These are phyloP conservation scores for Kradibia gibbosae DNA, from an alignment of 1,140 invertebrate species.

Conservation along the genomic window DNA sequence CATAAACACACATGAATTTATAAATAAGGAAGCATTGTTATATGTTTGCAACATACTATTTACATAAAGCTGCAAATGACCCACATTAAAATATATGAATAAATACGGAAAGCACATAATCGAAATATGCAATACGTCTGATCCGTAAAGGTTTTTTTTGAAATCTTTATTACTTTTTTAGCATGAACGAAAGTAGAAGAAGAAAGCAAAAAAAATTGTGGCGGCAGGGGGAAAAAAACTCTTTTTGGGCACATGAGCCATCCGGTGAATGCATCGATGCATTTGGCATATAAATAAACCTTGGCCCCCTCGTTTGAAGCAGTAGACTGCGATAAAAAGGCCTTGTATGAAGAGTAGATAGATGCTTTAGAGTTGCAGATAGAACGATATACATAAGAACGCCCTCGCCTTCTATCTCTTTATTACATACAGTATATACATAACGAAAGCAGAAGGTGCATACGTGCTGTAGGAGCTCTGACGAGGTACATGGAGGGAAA, in stretches of 20 bases:
- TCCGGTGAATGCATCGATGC: constrained; percentile 55
- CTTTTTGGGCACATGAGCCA: constrained; percentile 43
- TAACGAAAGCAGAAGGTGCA: neutral
- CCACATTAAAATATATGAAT: neutral
- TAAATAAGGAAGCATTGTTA: too few species aligned
- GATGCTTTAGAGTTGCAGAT: neutral
- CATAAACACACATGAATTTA: too few species aligned
- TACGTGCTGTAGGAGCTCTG: neutral
- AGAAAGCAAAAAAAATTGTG: neutral
- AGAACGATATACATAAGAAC: neutral
- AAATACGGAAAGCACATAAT: neutral
- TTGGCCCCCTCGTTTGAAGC: constrained; percentile 20
- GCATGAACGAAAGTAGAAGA: neutral
- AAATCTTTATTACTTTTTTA: constrained; percentile 33
- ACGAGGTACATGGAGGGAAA: neutral
- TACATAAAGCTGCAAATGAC: too few species aligned
- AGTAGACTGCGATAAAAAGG: constrained; percentile 6
- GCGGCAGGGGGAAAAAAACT: neutral
- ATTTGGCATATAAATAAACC: constrained; percentile 58
- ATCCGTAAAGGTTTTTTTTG: constrained; percentile 1
- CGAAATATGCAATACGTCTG: neutral
- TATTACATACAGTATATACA: neutral
- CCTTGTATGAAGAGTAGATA: neutral
- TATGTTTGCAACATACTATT: too few species aligned
- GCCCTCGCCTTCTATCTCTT: neutral